Evolutionary conservation across 2,113 vertebrate species (phyloP).

Genomic region (Naja naja): DNA sequence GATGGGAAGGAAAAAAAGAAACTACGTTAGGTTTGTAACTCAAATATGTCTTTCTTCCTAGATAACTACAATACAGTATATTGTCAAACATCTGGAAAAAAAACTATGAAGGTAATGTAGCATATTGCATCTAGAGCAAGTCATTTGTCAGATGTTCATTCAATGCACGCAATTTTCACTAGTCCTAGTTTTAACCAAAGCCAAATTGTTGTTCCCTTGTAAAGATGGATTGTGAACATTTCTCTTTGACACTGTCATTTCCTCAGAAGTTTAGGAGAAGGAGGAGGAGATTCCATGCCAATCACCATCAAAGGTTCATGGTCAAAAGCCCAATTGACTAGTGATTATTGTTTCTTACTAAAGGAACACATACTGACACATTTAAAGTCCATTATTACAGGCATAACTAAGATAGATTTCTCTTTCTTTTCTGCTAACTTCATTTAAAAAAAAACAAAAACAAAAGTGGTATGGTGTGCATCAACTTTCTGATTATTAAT

Average conservation of each 20-base stretch:
- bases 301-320: background rate
- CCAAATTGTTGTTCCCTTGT: background rate
- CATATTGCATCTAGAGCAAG: background rate
- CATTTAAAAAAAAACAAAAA: conserved; percentile 56
- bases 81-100: background rate
- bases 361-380: background rate
- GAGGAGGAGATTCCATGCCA: background rate
- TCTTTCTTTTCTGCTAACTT: conserved; percentile 15
- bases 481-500: conserved; percentile 68
- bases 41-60: background rate
- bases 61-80: background rate
- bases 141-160: background rate
- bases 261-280: background rate
- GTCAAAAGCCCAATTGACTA: background rate
- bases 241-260: background rate
- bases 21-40: too few relatives aligned
- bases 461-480: conserved; percentile 44
- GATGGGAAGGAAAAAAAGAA: background rate
- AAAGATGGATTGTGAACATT: background rate
- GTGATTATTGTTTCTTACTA: background rate
- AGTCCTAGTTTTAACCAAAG: background rate
- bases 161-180: background rate
- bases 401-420: conserved; percentile 16
- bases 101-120: background rate
- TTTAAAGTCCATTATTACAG: conserved; percentile 22